Conservation (phyloP, 2,797 vertebrate genomes). For the Xenops minutus region DNA sequence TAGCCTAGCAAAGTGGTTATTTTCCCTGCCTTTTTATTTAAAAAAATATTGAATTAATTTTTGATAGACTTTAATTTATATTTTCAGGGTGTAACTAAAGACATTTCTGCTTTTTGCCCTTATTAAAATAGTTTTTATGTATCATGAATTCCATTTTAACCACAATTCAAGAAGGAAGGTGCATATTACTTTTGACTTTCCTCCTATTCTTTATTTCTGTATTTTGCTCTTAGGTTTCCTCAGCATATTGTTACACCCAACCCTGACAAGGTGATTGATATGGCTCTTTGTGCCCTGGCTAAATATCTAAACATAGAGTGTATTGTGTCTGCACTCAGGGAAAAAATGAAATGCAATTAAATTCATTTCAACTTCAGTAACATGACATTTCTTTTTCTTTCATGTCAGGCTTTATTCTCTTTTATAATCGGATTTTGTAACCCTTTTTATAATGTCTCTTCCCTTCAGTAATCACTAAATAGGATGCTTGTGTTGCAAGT, state of each 20-base stretch:
- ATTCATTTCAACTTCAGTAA: slow-evolving; percentile 43
- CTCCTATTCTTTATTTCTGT: background rate
- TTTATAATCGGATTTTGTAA: slow-evolving; percentile 57
- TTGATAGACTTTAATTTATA: background rate
- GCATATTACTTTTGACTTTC: background rate
- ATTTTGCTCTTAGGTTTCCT: background rate
- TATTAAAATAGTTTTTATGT: background rate
- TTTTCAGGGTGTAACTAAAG: background rate
- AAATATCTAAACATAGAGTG: slow-evolving; percentile 32
- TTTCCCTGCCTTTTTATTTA: background rate
- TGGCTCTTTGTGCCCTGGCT: slow-evolving; percentile 36
- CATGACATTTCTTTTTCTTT: slow-evolving; percentile 62
- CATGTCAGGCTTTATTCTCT: slow-evolving; percentile 46
- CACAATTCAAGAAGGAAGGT: slow-evolving; percentile 1
- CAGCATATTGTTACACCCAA: background rate
- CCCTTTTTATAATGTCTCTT: slow-evolving; percentile 37
- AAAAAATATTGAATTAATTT: background rate
- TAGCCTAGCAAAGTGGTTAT: background rate
- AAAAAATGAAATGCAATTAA: slow-evolving; percentile 61
- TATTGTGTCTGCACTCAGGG: background rate
- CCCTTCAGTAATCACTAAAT: slow-evolving; percentile 56
- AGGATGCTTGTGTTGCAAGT: slow-evolving; percentile 41
- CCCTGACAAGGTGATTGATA: slow-evolving; percentile 42
- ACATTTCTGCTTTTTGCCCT: background rate
- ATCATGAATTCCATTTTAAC: background rate